A percentile compares a stretch with the other conserved stretches of the same genome.
Evolutionary conservation across 2,113 vertebrate genomes (phyloP).

Genomic region (Piprites chloris): DNA sequence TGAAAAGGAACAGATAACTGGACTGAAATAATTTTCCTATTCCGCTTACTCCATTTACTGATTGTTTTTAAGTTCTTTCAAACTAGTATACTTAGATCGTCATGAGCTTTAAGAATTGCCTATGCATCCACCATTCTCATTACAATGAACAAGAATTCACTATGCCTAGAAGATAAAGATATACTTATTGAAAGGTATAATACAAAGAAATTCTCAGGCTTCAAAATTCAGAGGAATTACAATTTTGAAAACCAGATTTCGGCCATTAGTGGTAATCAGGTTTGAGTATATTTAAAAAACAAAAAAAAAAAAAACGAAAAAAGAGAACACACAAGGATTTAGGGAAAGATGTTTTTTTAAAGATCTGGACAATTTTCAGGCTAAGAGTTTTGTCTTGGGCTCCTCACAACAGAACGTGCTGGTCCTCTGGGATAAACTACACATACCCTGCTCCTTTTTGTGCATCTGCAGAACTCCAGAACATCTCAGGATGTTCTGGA

Average conservation of each 20-base stretch:
- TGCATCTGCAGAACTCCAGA: not conserved
- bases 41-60: not conserved
- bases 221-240: not conserved
- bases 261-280: not conserved
- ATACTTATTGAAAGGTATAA: not conserved
- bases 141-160: not conserved
- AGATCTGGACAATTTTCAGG: not conserved
- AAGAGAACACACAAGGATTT: too few species aligned
- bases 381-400: not conserved
- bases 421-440: not conserved
- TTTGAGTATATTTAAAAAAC: not conserved
- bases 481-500: not conserved
- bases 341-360: too few species aligned
- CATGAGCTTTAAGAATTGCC: not conserved
- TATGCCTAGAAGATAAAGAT: not conserved
- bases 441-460: fast-evolving
- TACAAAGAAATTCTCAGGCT: not conserved
- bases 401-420: not conserved
- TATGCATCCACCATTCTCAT: not conserved
- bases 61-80: not conserved
- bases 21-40: not conserved
- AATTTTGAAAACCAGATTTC: not conserved
- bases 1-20: not conserved
- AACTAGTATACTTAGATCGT: not conserved
- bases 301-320: not conserved